Conservation (phyloP, 1,140 invertebrate genomes). For the Drosophila tsacasi region DNA sequence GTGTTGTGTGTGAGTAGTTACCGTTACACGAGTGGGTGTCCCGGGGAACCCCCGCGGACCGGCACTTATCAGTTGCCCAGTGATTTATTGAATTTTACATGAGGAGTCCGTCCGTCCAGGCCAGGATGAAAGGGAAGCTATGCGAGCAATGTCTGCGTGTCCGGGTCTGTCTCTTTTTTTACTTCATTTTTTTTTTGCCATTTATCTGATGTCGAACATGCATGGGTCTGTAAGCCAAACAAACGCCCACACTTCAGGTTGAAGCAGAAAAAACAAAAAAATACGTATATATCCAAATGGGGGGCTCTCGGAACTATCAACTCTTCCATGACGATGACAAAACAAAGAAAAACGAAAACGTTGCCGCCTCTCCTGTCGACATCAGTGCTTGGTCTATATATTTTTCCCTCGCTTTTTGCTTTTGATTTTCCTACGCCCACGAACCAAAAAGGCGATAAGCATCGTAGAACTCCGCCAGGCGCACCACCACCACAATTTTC, state of each 20-base stretch:
- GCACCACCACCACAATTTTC: slow-evolving; percentile 62
- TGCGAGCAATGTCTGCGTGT: slow-evolving; percentile 64
- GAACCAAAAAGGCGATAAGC: slow-evolving; percentile 44
- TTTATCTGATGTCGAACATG: slow-evolving; percentile 84
- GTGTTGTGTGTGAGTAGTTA: slow-evolving; percentile 30
- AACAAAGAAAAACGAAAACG: slow-evolving; percentile 66
- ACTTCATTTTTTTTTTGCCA: slow-evolving; percentile 52
- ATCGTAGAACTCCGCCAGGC: slow-evolving; percentile 38
- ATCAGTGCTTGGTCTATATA: slow-evolving; percentile 43
- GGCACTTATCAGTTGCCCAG: slow-evolving; percentile 58
- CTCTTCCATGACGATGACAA: slow-evolving; percentile 82
- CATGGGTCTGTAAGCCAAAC: slow-evolving; percentile 69
- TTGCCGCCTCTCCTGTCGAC: slow-evolving; percentile 76
- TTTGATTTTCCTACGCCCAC: slow-evolving; percentile 37
- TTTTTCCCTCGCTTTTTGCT: slow-evolving; percentile 24
- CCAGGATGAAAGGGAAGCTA: slow-evolving; percentile 59
- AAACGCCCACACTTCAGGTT: slow-evolving; percentile 74
- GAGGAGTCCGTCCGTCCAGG: slow-evolving; percentile 38
- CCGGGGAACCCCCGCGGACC: slow-evolving; percentile 22
- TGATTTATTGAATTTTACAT: slow-evolving; percentile 84
- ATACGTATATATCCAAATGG: background rate
- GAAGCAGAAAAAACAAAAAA: background rate
- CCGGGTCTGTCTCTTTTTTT: slow-evolving; percentile 40
- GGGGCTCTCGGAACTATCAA: slow-evolving; percentile 53
- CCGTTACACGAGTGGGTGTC: slow-evolving; percentile 57